Evolutionary conservation across 2,888 invertebrate genomes (phyloP), one percentile per base, ranked within the genome.

Genomic region (Epistrophe eligans): DNA sequence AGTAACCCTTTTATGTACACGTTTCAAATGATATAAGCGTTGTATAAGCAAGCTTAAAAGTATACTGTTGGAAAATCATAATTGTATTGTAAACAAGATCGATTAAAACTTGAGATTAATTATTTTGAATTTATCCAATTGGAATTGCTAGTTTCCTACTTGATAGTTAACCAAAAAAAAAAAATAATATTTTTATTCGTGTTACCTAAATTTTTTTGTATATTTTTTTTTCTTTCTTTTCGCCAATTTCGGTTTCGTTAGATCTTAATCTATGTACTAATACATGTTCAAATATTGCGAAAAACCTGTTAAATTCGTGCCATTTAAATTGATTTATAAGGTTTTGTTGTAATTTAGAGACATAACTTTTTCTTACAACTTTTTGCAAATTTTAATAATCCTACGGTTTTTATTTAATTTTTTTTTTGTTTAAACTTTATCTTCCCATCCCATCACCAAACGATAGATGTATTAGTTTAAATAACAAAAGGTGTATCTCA

Each of bases 401-500:
- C 17, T 70, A 52, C 50, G 19, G 38, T 70, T 70, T 52, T 48
- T n/a, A 8, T 43, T 19, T 19, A 13, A 19, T 9, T 35, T 17
- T 35, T 32, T 58, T 52, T 66, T 32, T 52, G 43, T 48, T 84
- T 60, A 50, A 11, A 28, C 58, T 57, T 32, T 32, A 19, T 58
- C 67, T 60, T 76, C 76, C 72, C 83, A 66, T 55, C 17, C n/a
- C 55, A 55, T 32, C 28, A 40, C 64, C 74, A 52, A 74, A 58
- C 74, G 71, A 79, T 87, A 70, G 74, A 79, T 87, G 87, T 87
- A 72, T 87, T 79, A 79, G 87, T 87, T 82, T 83, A 72, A 62
- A 40, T 76, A 83, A 79, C 83, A 66, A 87, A 72, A 87, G 87
- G 87, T 83, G 79, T 87, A 83, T 79, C 79, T 87, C 83, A 83